Conservation (phyloP, 2,888 invertebrate species). For the Aelia acuminata region DNA sequence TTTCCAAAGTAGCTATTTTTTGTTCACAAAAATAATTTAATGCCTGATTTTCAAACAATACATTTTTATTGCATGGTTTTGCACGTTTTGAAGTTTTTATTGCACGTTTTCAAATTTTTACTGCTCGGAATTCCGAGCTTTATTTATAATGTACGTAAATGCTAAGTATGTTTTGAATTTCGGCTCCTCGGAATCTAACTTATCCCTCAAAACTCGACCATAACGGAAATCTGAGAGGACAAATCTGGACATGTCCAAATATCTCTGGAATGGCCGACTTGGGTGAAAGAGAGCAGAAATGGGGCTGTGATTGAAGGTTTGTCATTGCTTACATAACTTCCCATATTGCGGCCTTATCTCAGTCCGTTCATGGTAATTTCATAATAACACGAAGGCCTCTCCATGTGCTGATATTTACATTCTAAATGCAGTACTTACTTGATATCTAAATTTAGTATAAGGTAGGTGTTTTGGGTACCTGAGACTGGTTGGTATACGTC, state of each 20-base stretch:
- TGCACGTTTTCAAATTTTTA: too few species aligned
- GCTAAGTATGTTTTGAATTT: too few species aligned
- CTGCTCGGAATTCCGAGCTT: too few species aligned
- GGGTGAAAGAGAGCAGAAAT: conserved; percentile 38
- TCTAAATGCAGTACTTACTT: neutral
- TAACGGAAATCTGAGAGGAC: neutral
- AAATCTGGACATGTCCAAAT: neutral
- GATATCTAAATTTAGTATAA: neutral
- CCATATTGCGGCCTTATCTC: conserved; percentile 33
- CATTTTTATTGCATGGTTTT: too few species aligned
- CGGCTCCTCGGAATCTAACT: too few species aligned
- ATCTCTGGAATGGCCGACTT: conserved; percentile 10
- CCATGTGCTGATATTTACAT: neutral
- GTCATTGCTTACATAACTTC: conserved; percentile 46
- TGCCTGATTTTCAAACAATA: too few species aligned
- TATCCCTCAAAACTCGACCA: too few species aligned
- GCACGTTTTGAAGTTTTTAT: too few species aligned
- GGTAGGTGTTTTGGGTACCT: neutral
- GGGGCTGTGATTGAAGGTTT: conserved; percentile 11
- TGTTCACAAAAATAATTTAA: too few species aligned
- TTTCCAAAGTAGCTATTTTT: too few species aligned
- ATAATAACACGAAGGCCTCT: conserved; percentile 2
- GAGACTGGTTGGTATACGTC: neutral
- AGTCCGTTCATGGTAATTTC: conserved; percentile 16
- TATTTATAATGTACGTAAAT: too few species aligned